Conservation (phyloP, 92 coral and sea anemone species). For the Hydrozoanthus gracilis region DNA sequence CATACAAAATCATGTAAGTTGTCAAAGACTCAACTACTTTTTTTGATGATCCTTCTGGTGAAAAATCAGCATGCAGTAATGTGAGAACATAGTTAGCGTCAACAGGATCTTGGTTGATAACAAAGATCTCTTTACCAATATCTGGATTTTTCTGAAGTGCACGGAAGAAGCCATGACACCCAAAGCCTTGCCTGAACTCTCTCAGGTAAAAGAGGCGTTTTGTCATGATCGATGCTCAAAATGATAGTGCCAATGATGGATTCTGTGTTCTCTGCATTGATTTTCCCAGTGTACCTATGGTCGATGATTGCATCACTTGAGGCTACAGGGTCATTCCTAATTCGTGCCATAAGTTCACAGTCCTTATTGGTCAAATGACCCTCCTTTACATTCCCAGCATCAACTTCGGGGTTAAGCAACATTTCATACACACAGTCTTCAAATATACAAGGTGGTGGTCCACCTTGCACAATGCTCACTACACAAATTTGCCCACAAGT, state of each 20-base stretch:
- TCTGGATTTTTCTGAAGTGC: not conserved
- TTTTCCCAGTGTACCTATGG: conserved; percentile 74
- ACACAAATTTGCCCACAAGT: conserved; percentile 65
- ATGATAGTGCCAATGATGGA: conserved; percentile 67
- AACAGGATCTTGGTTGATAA: conserved; percentile 39
- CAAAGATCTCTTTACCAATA: conserved; percentile 48
- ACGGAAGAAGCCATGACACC: conserved; percentile 25
- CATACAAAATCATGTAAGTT: conserved; percentile 64
- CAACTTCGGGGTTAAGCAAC: conserved; percentile 58
- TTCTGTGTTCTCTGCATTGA: conserved; percentile 49
- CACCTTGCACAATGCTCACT: conserved; percentile 67
- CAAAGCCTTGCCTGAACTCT: conserved; percentile 65
- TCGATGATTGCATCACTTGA: conserved; percentile 58
- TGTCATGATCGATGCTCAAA: conserved; percentile 60
- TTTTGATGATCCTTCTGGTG: conserved; percentile 41
- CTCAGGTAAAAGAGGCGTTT: conserved; percentile 58
- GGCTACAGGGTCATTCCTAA: conserved; percentile 54
- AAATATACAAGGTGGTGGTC: conserved; percentile 66
- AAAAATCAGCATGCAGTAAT: conserved; percentile 58
- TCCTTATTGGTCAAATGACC: conserved; percentile 57
- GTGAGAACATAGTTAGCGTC: conserved; percentile 68
- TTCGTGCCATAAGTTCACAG: conserved; percentile 40
- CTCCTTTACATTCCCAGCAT: conserved; percentile 51
- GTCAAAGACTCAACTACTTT: conserved; percentile 42
- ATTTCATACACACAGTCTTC: conserved; percentile 60